A percentile compares a stretch with the other conserved stretches of the same genome.
Evolutionary conservation across 2,113 vertebrate species (phyloP).

Genomic region (Syngnathus floridae): DNA sequence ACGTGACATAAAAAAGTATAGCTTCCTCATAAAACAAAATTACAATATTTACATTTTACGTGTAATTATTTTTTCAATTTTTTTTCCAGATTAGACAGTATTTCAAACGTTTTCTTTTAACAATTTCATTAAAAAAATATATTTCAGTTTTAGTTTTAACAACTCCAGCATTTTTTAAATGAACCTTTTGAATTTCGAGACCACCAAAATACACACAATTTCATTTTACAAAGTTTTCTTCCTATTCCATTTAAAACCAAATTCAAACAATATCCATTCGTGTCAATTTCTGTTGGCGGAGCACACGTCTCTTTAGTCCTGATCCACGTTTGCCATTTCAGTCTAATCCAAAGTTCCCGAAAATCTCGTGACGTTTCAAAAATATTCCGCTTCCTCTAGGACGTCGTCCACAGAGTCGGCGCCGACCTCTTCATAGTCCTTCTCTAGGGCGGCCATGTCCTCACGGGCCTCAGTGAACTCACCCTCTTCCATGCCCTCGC

Average conservation of each 20-base stretch:
- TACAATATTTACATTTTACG: neutral
- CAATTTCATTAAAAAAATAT: too few relatives aligned
- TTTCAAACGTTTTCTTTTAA: too few relatives aligned
- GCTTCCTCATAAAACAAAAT: neutral
- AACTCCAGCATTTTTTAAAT: too few relatives aligned
- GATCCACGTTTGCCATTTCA: neutral
- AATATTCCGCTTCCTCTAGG: neutral
- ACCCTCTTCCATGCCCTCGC: slow-evolving; percentile 80
- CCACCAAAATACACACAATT: too few relatives aligned
- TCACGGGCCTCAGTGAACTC: slow-evolving; percentile 78
- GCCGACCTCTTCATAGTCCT: slow-evolving; percentile 81
- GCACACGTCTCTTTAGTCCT: neutral
- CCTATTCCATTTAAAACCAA: neutral
- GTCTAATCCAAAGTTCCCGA: neutral
- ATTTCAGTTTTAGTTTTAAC: too few relatives aligned
- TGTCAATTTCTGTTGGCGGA: neutral
- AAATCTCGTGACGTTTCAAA: neutral
- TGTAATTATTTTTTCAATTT: too few relatives aligned
- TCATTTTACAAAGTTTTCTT: neutral
- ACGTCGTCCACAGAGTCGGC: slow-evolving; percentile 63
- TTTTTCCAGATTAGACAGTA: neutral
- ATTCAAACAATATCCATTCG: neutral
- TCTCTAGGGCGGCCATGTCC: slow-evolving; percentile 79
- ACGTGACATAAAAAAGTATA: neutral
- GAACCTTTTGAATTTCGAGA: too few relatives aligned